phyloP scores from a whole-genome alignment of 2,113 vertebrate genomes.

The Pogona vitticeps region DNA sequence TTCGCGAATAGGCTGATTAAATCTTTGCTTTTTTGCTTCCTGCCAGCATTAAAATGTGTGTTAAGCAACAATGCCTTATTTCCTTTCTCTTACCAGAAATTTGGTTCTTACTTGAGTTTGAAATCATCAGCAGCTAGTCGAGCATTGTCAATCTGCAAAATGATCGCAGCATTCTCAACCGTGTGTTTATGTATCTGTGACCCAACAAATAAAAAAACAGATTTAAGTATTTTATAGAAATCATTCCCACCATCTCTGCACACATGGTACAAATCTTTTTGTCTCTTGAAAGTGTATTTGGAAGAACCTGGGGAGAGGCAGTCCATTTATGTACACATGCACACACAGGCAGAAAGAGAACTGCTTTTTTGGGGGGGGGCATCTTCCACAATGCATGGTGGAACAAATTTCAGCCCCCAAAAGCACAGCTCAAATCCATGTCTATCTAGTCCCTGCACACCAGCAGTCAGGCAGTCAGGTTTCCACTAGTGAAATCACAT shows the following conservation, averaged over 20 bases:
- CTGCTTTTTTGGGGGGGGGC: too few relatives aligned
- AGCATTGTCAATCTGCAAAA: conserved; percentile 68
- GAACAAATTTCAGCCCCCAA: not conserved
- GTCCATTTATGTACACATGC: not conserved
- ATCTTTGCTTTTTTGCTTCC: too few relatives aligned
- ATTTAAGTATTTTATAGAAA: not conserved
- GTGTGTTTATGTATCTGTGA: conserved; percentile 60
- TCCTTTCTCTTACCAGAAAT: not conserved
- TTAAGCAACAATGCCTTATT: not conserved
- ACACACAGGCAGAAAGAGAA: too few relatives aligned
- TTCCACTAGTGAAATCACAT: not conserved
- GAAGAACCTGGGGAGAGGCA: not conserved
- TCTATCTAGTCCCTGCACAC: not conserved
- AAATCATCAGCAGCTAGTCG: conserved; percentile 70
- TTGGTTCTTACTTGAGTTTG: conserved; percentile 63
- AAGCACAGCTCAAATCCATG: not conserved
- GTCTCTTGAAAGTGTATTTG: not conserved
- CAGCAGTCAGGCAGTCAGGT: not conserved
- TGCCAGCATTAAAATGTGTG: not conserved
- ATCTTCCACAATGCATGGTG: not conserved
- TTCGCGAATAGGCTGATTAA: too few relatives aligned
- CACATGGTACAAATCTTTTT: not conserved
- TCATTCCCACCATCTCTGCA: not conserved
- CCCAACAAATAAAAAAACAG: not conserved
- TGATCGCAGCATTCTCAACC: conserved; percentile 55